Evolutionary conservation across 2,113 vertebrate species (phyloP), one percentile per base, ranked within the genome.

Genomic region (Triplophysa rosa): DNA sequence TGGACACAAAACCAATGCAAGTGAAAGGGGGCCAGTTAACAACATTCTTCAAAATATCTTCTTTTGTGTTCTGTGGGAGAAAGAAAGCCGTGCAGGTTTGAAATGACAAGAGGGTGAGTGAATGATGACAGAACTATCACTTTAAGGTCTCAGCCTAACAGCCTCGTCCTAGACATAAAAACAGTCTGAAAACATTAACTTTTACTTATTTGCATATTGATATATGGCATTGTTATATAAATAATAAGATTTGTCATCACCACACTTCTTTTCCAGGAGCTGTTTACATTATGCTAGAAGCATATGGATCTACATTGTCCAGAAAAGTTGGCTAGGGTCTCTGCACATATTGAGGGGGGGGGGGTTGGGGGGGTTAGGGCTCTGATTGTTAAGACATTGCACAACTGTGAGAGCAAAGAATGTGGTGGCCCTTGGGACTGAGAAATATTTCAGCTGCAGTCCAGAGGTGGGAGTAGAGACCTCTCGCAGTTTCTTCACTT

Each of bases 361-460:
- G 67, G 72, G 78, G n/a, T n/a, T n/a, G 80, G 61, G 85, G 84
- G 80, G 37, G 69, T 84, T 79, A 37, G 67, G 65, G 84, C 85
- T 69, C 77, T 83, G 87, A 91, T 90, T 90, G 89, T 90, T 88
- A 17, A 87, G 81, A 86, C 85, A 91, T 93, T 92, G 89, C 91
- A 89, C 89, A 91, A 92, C 85, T 87, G 86, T 84, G 86, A 86
- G 83, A 82, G 84, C 21, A 64, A 92, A 85, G 91, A 91, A 93
- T 93, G 90, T 80, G 80, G 79, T 61, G 82, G 84, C 88, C 87
- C 88, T 86, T 82, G 88, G 88, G 89, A 90, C 87, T 82, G 69
- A 87, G 78, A 88, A 86, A 89, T 85, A 90, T 91, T 89, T 91
- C 80, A 87, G 85, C 86, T 89, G 81, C 84, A 91, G 85, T 83